Evolutionary conservation across 2,797 vertebrate species (phyloP), one percentile per base, ranked within the genome.

Genomic region (Spinus olivaceus): DNA sequence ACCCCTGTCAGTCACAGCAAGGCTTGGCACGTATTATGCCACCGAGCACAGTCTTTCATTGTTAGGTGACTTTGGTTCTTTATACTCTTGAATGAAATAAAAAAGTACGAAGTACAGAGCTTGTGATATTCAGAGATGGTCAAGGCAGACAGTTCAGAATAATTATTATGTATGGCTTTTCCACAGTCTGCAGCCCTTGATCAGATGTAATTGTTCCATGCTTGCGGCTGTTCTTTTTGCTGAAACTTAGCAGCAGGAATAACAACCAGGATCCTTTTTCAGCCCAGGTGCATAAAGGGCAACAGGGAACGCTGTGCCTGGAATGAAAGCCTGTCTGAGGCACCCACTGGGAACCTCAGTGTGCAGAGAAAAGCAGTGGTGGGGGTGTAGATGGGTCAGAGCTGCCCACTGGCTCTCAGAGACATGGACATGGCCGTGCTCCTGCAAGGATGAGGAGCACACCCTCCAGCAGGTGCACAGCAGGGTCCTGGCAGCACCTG

Each of bases 321-420:
- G 46, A 44, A 49, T 3, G 19, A 64, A 67, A 67, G 10, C 13
- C 64, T 16, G 15, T n/a, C 57, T 5, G 2, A 84, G 46, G 59
- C 6, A 2, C 39, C 14, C 1, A 1, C 60, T 20, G 24, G 41
- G 19, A 60, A 2, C 12, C 0, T 0, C 46, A 50, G n/a, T 4
- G 6, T 7, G 15, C 23, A 0, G 0, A 49, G 51, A 66, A 7
- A 17, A 16, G 35, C 0, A 1, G 33, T 16, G 39, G 8, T 12
- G 33, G 19, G 49, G 11, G 2, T 37, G 32, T 1, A 5, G 41
- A 20, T 5, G 19, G 32, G 50, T 37, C 88, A 69, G n/a, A 61
- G 46, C 16, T 25, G 5, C 17, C 35, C 1, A 1, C 28, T 14
- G 4, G 33, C 1, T 1, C 35, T 41, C 49, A 24, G 78, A 8